These are phyloP conservation scores for Proterorhinus semilunaris DNA, from an alignment of 2,113 vertebrate genomes.

Conservation along the genomic window DNA sequence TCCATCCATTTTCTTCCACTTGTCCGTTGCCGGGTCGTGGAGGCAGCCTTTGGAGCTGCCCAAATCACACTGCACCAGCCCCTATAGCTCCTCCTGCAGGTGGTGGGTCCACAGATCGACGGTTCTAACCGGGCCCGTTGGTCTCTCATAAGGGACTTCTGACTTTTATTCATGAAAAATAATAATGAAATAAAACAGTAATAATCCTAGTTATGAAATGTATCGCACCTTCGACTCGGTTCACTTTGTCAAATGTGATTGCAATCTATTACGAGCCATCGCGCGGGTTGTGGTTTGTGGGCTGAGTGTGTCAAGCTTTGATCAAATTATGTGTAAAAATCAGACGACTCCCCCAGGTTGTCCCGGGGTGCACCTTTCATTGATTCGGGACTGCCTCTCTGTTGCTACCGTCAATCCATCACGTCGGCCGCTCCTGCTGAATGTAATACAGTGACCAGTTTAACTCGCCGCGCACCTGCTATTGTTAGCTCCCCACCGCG, in stretches of 20 bases:
- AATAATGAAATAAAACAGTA: no score
- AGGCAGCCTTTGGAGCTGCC: no score
- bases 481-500: conserved; percentile 28
- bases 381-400: conserved; percentile 72
- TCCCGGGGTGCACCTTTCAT: conserved; percentile 69
- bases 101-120: no score
- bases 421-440: conserved; percentile 41
- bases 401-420: conserved; percentile 74
- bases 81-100: no score
- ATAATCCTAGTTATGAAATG: not conserved
- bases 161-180: no score
- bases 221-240: conserved; percentile 24
- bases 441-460: conserved; percentile 63
- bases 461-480: conserved; percentile 51
- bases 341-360: conserved; percentile 19
- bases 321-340: conserved; percentile 56
- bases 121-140: no score
- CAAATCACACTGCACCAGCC: no score
- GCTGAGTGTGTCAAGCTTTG: conserved; percentile 40
- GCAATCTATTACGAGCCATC: conserved; percentile 46
- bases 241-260: conserved; percentile 35
- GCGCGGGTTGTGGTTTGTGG: conserved; percentile 26
- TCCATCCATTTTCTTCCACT: no score
- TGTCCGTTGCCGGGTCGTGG: no score
- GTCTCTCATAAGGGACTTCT: no score